Percentiles rank a stretch among this genome's conserved stretches.
phyloP scores from a whole-genome alignment of 2,797 vertebrate species.

The Eleutherodactylus coqui region DNA sequence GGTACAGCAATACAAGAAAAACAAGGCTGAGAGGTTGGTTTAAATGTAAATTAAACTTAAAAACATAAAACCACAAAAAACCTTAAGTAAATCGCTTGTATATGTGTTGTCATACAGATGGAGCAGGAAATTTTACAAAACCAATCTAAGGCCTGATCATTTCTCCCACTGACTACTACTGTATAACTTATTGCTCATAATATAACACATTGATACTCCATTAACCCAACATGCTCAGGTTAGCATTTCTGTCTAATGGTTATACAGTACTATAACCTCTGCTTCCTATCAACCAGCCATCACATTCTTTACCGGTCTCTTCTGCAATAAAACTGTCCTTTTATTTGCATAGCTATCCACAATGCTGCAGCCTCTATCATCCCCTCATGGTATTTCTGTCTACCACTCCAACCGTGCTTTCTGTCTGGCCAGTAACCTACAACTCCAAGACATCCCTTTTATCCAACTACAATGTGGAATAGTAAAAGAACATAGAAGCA shows the following conservation, averaged over 20 bases:
- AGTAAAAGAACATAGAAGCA: too few relatives aligned
- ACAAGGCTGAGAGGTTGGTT: constrained; percentile 12
- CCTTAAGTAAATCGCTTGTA: not conserved
- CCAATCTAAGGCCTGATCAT: not conserved
- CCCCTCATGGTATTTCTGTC: too few relatives aligned
- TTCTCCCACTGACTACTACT: not conserved
- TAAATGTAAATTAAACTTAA: constrained; percentile 25
- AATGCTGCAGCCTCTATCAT: too few relatives aligned
- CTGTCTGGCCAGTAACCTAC: too few relatives aligned
- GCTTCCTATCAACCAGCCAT: too few relatives aligned
- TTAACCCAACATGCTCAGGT: not conserved
- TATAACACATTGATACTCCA: not conserved
- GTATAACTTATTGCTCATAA: not conserved
- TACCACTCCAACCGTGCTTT: too few relatives aligned
- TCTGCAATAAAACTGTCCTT: too few relatives aligned
- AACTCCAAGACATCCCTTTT: too few relatives aligned
- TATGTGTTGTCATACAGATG: not conserved
- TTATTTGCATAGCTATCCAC: too few relatives aligned
- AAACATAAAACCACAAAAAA: not conserved
- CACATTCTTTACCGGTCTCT: too few relatives aligned
- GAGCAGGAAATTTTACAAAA: not conserved
- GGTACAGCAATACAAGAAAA: constrained; percentile 26
- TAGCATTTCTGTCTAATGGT: not conserved
- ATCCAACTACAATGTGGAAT: too few relatives aligned
- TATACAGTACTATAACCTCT: not conserved